These are phyloP conservation scores for Drosophila cardini DNA, from an alignment of 1,140 invertebrate genomes.

Conservation along the genomic window DNA sequence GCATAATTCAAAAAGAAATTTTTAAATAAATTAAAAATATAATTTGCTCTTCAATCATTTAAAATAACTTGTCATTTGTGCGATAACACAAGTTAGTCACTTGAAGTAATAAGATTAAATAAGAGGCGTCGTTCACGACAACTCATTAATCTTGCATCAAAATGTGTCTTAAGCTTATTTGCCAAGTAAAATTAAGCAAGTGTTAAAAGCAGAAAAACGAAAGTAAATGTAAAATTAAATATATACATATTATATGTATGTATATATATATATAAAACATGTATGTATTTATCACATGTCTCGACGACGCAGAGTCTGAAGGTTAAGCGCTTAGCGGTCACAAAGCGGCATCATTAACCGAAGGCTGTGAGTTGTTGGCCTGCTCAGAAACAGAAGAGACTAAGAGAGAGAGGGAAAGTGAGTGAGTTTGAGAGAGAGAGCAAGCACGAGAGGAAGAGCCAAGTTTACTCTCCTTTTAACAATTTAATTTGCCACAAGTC, in stretches of 20 bases:
- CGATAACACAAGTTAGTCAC: slow-evolving; percentile 23
- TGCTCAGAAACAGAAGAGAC: neutral
- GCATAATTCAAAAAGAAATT: too few relatives aligned
- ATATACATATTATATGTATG: slow-evolving; percentile 12
- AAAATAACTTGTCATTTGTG: slow-evolving; percentile 13
- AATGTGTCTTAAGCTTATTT: slow-evolving; percentile 72
- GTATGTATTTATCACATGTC: slow-evolving; percentile 41
- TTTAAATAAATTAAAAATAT: too few relatives aligned
- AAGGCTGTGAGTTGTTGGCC: slow-evolving; percentile 37
- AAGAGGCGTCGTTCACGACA: slow-evolving; percentile 46
- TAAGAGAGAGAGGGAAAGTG: neutral
- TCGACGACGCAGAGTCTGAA: slow-evolving; percentile 55
- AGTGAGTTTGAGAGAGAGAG: neutral
- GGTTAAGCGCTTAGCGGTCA: slow-evolving; percentile 78
- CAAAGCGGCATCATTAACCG: slow-evolving; percentile 76
- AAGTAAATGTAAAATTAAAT: slow-evolving; percentile 66
- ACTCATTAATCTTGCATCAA: slow-evolving; percentile 74
- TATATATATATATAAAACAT: slow-evolving; percentile 24
- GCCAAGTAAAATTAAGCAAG: slow-evolving; percentile 66
- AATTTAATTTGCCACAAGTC: slow-evolving; percentile 74
- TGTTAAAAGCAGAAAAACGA: slow-evolving; percentile 56
- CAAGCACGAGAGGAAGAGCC: neutral
- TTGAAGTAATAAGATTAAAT: slow-evolving; percentile 44
- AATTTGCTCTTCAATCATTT: too few relatives aligned
- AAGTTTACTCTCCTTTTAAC: slow-evolving; percentile 45